Evolutionary conservation across 2,888 invertebrate genomes (phyloP).

Genomic region (Sesamia inferens): DNA sequence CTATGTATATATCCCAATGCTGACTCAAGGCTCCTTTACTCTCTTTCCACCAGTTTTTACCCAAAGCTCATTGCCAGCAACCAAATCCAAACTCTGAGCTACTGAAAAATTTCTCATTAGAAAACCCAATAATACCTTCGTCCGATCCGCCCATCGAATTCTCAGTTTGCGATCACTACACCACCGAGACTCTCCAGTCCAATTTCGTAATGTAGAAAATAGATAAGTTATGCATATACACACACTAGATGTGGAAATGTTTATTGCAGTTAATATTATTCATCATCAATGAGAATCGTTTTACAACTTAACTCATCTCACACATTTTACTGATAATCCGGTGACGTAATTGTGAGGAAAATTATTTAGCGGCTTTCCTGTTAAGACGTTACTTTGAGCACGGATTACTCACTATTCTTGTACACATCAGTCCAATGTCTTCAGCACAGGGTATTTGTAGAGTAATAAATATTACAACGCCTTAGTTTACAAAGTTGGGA

Average conservation of each 20-base stretch:
- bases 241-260: constrained; percentile 31
- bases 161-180: background rate
- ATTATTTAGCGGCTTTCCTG: constrained; percentile 45
- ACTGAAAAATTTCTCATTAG: background rate
- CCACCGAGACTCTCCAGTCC: background rate
- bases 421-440: constrained; percentile 49
- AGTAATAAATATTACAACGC: constrained; percentile 42
- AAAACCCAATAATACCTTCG: background rate
- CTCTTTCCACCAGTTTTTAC: too few species aligned
- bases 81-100: background rate
- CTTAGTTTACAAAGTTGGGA: constrained; percentile 47
- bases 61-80: background rate
- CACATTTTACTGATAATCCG: constrained; percentile 21
- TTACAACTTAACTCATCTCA: constrained; percentile 27
- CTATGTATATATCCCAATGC: too few species aligned
- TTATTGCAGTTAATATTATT: constrained; percentile 38
- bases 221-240: constrained; percentile 32
- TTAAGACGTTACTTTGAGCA: constrained; percentile 37
- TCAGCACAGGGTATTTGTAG: constrained; percentile 48
- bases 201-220: background rate
- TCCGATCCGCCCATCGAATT: background rate
- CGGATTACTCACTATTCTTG: constrained; percentile 62
- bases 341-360: constrained; percentile 37
- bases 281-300: constrained; percentile 29
- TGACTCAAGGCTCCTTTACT: too few species aligned